Evolutionary conservation across 37 sponge, comb jelly and placozoan genomes (phyloP).

Genomic region (Cliona cf. orientalis): DNA sequence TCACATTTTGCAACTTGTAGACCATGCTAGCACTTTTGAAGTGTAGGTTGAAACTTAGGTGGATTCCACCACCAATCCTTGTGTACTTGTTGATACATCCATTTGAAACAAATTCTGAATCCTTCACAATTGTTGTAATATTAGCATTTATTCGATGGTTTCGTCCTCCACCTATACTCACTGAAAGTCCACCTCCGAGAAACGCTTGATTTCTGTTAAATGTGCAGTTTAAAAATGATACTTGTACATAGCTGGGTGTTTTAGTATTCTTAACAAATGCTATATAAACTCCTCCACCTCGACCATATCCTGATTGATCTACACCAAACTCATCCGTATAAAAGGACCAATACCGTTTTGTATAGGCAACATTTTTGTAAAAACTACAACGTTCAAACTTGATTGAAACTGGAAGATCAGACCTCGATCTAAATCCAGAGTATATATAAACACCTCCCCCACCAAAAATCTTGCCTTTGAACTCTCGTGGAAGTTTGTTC

Average conservation of each 20-base stretch:
- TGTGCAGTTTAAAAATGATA: background rate
- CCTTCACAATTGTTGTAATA: background rate
- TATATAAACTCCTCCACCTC: slow-evolving; percentile 22
- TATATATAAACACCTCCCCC: too few relatives aligned
- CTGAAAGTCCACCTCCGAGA: slow-evolving; percentile 30
- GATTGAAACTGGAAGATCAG: too few relatives aligned
- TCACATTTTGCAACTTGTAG: too few relatives aligned
- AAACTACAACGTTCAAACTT: background rate
- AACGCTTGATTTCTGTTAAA: slow-evolving; percentile 10
- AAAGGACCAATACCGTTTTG: background rate
- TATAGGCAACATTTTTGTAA: background rate
- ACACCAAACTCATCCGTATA: background rate
- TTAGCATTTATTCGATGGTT: background rate
- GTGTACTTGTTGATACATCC: slow-evolving; percentile 2
- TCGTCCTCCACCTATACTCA: background rate
- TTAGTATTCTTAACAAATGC: background rate
- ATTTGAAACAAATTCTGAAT: slow-evolving; percentile 5
- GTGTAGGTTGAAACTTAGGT: too few relatives aligned
- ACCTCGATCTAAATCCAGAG: too few relatives aligned
- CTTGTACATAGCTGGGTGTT: background rate
- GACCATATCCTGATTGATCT: background rate
- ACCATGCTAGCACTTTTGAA: too few relatives aligned
- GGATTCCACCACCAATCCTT: background rate
- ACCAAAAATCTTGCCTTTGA: too few relatives aligned
- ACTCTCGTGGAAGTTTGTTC: too few relatives aligned